A percentile compares a stretch with the other conserved stretches of the same genome.
Conservation (phyloP, 2,888 invertebrate genomes). For the Lochmaea crataegi region DNA sequence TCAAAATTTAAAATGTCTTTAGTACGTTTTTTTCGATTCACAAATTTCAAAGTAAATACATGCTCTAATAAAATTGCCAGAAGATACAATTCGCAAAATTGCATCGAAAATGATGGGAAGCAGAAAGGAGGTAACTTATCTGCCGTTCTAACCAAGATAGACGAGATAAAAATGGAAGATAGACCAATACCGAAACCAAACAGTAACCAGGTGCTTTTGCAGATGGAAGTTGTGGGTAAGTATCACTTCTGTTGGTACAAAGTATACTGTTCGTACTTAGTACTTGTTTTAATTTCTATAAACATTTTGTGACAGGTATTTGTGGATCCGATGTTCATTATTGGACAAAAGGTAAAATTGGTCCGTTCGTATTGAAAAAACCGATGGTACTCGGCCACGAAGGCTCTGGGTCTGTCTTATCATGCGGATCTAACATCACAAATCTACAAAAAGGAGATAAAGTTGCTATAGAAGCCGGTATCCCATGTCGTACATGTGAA, state of each 20-base stretch:
- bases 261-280: too few relatives aligned
- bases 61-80: background rate
- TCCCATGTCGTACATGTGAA: constrained; percentile 84
- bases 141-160: constrained; percentile 77
- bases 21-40: background rate
- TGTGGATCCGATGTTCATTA: constrained; percentile 97
- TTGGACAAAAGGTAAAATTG: constrained; percentile 84
- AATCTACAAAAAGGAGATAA: constrained; percentile 80
- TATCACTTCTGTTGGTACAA: background rate
- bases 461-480: constrained; percentile 94
- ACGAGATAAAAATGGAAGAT: constrained; percentile 74
- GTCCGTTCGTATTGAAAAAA: constrained; percentile 83
- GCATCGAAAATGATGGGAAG: background rate
- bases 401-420: constrained; percentile 81
- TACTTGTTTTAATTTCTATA: background rate
- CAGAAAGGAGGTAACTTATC: constrained; percentile 74
- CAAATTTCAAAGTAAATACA: background rate
- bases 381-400: constrained; percentile 96
- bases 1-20: constrained; percentile 12
- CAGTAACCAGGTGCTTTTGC: constrained; percentile 83
- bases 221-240: constrained; percentile 87
- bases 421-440: constrained; percentile 78
- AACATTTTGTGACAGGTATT: constrained; percentile 66
- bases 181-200: constrained; percentile 81
- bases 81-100: background rate